phyloP scores from a whole-genome alignment of 2,797 vertebrate genomes.

The Artibeus jamaicensis region DNA sequence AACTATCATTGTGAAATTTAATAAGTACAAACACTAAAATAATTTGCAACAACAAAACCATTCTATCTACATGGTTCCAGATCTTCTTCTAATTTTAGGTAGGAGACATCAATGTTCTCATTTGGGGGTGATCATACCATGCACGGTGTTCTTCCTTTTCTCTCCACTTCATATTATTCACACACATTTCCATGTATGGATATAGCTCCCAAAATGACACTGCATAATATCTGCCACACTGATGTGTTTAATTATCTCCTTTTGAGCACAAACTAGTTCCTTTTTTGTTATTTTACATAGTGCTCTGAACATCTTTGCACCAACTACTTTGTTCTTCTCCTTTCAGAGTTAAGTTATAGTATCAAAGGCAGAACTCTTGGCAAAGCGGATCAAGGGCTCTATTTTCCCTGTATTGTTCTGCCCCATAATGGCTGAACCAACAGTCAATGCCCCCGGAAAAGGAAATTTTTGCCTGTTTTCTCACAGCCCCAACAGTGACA shows the following conservation, averaged over 20 bases:
- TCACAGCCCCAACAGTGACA: neutral
- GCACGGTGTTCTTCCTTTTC: neutral
- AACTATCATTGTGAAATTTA: neutral
- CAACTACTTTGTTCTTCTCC: neutral
- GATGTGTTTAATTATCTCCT: neutral
- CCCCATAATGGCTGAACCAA: neutral
- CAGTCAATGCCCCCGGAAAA: neutral
- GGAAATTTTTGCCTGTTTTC: neutral
- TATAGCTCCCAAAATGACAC: neutral
- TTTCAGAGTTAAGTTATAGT: neutral
- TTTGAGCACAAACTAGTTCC: neutral
- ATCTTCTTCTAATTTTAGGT: neutral
- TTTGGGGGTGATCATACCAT: neutral
- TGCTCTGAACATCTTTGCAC: neutral
- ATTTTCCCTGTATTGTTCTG: neutral
- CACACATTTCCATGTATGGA: slow-evolving; percentile 4
- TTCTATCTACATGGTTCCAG: neutral
- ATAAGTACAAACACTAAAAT: neutral
- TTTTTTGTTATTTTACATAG: neutral
- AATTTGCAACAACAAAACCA: neutral
- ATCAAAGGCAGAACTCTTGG: slow-evolving; percentile 36
- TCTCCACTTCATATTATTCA: neutral
- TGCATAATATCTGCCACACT: neutral
- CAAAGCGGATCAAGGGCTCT: neutral
- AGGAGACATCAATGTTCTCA: neutral